These are phyloP conservation scores for Lophotriccus pileatus DNA, from an alignment of 2,797 vertebrate genomes.

Conservation along the genomic window DNA sequence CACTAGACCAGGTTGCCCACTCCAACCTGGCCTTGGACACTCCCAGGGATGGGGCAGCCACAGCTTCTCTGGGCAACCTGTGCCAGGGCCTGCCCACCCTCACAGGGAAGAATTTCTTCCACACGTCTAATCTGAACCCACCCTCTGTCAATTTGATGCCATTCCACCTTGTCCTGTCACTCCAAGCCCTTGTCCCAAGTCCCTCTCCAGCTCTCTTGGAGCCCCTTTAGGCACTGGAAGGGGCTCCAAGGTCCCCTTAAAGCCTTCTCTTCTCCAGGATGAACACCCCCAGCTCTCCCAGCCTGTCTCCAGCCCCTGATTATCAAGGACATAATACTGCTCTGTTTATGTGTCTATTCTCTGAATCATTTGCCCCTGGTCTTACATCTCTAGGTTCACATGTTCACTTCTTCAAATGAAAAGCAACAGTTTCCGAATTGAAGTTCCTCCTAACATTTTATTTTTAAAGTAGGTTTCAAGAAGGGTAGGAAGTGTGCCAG, in stretches of 20 bases:
- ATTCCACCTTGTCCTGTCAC: neutral
- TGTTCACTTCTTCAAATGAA: neutral
- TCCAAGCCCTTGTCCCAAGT: neutral
- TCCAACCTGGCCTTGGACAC: neutral
- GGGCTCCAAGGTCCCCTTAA: neutral
- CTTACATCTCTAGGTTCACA: neutral
- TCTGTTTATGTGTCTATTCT: neutral
- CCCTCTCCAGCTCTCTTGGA: neutral
- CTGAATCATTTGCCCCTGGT: neutral
- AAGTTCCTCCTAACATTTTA: neutral
- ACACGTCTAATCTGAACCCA: neutral
- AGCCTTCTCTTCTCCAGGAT: neutral
- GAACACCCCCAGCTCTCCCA: neutral
- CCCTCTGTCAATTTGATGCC: neutral
- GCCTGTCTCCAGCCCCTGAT: neutral
- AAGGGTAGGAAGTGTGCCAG: neutral
- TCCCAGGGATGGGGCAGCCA: neutral
- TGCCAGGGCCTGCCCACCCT: neutral
- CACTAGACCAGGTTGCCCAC: fast-evolving
- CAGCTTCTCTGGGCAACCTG: neutral
- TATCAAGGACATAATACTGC: neutral
- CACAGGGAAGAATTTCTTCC: neutral
- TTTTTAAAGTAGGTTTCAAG: neutral
- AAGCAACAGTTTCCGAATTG: neutral
- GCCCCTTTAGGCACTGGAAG: neutral